Conservation (phyloP, 2,888 invertebrate genomes). For the Mellilla xanthometata region DNA sequence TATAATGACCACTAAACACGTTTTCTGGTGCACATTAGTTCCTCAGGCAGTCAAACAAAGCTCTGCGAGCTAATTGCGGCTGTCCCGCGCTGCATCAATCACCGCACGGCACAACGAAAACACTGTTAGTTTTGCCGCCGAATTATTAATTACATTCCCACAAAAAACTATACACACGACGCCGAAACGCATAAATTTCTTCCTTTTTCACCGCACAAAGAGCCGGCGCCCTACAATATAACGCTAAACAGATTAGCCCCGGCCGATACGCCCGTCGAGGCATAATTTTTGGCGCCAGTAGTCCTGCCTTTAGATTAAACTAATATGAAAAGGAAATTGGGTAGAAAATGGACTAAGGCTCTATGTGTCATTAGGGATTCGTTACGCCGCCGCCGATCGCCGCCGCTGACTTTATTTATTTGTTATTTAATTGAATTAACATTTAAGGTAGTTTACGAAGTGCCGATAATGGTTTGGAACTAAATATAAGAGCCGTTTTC, state of each 20-base stretch:
- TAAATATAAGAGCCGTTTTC: constrained; percentile 65
- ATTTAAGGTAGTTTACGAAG: constrained; percentile 73
- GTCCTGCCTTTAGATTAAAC: constrained; percentile 81
- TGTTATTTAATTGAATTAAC: constrained; percentile 80
- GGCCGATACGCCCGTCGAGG: constrained; percentile 75
- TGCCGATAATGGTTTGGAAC: constrained; percentile 69
- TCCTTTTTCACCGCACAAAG: constrained; percentile 81
- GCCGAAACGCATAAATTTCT: constrained; percentile 82
- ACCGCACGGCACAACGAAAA: constrained; percentile 73
- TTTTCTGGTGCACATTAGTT: constrained; percentile 13
- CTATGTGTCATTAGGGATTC: constrained; percentile 80
- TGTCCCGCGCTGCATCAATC: constrained; percentile 66
- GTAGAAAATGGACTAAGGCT: constrained; percentile 79
- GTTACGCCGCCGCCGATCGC: constrained; percentile 65
- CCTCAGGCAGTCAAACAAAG: constrained; percentile 27
- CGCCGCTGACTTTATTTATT: constrained; percentile 71
- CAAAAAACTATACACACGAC: constrained; percentile 79
- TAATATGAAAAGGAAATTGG: constrained; percentile 83
- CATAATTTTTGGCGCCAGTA: constrained; percentile 83
- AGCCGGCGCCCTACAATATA: constrained; percentile 70
- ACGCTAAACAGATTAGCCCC: constrained; percentile 79
- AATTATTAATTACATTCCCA: constrained; percentile 83
- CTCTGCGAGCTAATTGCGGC: constrained; percentile 53
- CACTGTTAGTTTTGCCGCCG: constrained; percentile 84
- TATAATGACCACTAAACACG: neutral